A percentile compares a stretch with the other conserved stretches of the same genome.
Conservation (phyloP, 1,140 invertebrate genomes). For the Tetramorium simillimum region DNA sequence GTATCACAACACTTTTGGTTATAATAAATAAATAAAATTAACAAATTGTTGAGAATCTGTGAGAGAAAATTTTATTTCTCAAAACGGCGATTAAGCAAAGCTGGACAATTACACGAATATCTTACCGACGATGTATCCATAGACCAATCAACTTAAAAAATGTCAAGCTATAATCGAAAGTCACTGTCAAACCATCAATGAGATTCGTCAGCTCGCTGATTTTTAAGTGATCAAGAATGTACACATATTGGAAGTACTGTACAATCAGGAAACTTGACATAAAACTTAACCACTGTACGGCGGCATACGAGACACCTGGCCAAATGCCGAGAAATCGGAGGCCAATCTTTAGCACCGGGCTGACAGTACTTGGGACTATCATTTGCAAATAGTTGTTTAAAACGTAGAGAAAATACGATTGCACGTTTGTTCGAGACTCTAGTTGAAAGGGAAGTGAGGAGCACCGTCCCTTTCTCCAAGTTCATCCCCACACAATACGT, state of each 20-base stretch:
- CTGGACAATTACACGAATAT: neutral
- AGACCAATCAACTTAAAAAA: conserved; percentile 7
- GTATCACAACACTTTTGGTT: neutral
- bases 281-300: neutral
- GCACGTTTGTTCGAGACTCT: neutral
- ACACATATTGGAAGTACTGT: conserved; percentile 41
- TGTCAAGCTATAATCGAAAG: conserved; percentile 3
- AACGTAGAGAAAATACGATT: neutral
- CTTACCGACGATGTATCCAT: conserved; percentile 35
- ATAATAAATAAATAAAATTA: neutral
- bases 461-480: neutral
- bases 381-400: neutral
- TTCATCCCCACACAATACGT: neutral
- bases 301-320: neutral
- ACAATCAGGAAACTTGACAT: neutral
- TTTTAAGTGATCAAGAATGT: conserved; percentile 4
- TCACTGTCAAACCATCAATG: conserved; percentile 10
- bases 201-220: conserved; percentile 15
- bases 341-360: neutral
- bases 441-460: neutral
- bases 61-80: neutral
- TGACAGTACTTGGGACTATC: neutral
- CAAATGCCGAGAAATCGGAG: conserved; percentile 18
- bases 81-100: neutral
- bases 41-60: neutral